These are phyloP conservation scores for Peromyscus maniculatus DNA, from an alignment of 2,113 vertebrate genomes.

Conservation along the genomic window DNA sequence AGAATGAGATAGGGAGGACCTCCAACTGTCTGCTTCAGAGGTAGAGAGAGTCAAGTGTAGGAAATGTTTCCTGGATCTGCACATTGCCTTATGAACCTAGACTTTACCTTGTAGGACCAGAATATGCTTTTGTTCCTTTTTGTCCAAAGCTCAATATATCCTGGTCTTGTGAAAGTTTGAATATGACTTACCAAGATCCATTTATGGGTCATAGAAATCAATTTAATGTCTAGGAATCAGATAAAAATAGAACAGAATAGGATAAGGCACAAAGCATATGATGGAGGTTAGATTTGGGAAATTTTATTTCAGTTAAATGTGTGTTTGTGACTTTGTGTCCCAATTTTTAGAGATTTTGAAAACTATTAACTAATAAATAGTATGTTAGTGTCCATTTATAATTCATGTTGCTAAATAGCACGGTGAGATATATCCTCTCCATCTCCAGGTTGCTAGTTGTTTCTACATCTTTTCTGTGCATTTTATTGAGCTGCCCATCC, in stretches of 20 bases:
- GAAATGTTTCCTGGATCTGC: background rate
- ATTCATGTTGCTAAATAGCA: background rate
- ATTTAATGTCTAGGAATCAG: background rate
- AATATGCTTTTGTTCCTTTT: background rate
- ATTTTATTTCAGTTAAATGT: background rate
- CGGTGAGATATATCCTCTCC: background rate
- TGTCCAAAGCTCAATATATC: background rate
- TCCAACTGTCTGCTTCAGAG: background rate
- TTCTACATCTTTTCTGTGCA: background rate
- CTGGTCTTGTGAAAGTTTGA: constrained; percentile 13
- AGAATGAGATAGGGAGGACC: too few species aligned
- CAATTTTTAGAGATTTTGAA: background rate
- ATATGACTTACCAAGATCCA: background rate
- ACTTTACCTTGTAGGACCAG: background rate
- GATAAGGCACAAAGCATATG: background rate
- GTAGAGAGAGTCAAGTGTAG: background rate
- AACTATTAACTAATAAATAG: background rate
- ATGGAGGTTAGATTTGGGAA: background rate
- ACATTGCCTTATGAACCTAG: background rate
- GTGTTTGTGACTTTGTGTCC: background rate
- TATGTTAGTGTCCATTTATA: background rate
- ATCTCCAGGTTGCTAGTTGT: background rate
- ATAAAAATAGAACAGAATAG: background rate
- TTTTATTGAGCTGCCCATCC: background rate
- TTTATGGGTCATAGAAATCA: background rate